Evolutionary conservation across 2,113 vertebrate genomes (phyloP).

Genomic region (Halcyon malimbica): DNA sequence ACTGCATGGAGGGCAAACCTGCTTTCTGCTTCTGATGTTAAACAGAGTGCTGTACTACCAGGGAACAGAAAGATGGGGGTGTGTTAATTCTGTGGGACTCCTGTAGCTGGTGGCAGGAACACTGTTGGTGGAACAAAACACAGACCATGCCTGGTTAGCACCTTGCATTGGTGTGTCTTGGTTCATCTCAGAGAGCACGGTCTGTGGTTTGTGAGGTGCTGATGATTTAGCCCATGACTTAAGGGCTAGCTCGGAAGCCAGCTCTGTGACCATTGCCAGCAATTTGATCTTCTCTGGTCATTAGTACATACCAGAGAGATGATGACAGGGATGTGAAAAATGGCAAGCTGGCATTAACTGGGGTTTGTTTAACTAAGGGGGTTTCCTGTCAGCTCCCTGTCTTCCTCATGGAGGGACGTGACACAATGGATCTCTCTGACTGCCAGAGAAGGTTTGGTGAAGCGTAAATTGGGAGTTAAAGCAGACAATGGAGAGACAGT

Average conservation of each 20-base stretch:
- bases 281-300: not conserved
- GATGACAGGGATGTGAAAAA: not conserved
- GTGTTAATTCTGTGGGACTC: not conserved
- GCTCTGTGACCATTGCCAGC: not conserved
- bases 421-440: not conserved
- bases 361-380: not conserved
- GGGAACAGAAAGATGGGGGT: not conserved
- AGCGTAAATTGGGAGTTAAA: not conserved
- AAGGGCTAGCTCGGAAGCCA: not conserved
- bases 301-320: not conserved
- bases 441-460: not conserved
- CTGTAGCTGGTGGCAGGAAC: not conserved
- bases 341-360: not conserved
- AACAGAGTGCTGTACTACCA: not conserved
- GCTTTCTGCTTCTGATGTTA: not conserved
- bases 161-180: not conserved
- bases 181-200: not conserved
- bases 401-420: not conserved
- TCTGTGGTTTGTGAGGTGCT: not conserved
- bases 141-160: not conserved
- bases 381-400: not conserved
- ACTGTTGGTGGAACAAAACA: not conserved
- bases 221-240: not conserved
- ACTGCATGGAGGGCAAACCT: not conserved
- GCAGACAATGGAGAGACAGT: not conserved